These are phyloP conservation scores for Heterodera schachtii DNA, from an alignment of 1,140 invertebrate species.

Conservation along the genomic window DNA sequence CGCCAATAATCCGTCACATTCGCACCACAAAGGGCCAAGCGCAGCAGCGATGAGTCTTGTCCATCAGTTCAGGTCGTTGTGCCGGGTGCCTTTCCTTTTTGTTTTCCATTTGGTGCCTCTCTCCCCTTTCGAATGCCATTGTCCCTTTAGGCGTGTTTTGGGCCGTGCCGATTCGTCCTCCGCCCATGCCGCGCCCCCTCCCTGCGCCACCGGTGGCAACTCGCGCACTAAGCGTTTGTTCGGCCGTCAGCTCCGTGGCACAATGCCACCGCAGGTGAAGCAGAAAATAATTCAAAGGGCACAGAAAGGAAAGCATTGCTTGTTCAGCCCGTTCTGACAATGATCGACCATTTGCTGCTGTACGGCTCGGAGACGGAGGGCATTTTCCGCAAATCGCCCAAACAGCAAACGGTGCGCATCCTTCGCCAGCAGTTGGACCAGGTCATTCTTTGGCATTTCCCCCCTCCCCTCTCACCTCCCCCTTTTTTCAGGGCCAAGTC, in stretches of 20 bases:
- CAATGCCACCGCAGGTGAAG: constrained; percentile 47
- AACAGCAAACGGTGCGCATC: constrained; percentile 45
- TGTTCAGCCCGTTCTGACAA: constrained; percentile 47
- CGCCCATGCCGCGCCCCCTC: neutral
- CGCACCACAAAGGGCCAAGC: constrained; percentile 14
- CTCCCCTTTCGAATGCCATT: neutral
- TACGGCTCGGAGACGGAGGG: constrained; percentile 49
- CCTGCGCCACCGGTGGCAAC: constrained; percentile 16
- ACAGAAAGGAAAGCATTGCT: neutral
- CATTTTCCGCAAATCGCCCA: constrained; percentile 57
- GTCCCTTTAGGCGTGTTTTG: constrained; percentile 37
- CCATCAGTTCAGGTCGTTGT: constrained; percentile 47
- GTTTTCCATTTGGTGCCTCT: neutral
- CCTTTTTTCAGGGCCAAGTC: constrained; percentile 43
- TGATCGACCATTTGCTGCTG: constrained; percentile 51
- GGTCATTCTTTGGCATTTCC: neutral
- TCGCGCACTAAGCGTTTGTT: constrained; percentile 32
- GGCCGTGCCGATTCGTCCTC: constrained; percentile 38
- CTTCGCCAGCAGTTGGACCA: constrained; percentile 44
- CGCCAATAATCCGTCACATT: constrained; percentile 23
- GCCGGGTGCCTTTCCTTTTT: neutral
- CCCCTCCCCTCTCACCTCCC: neutral
- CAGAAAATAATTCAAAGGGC: neutral
- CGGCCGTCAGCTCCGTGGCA: constrained; percentile 46
- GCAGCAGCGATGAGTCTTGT: constrained; percentile 43